Base-by-base conservation (phyloP, 23 tunicate species). In the Styela plicata region DNA sequence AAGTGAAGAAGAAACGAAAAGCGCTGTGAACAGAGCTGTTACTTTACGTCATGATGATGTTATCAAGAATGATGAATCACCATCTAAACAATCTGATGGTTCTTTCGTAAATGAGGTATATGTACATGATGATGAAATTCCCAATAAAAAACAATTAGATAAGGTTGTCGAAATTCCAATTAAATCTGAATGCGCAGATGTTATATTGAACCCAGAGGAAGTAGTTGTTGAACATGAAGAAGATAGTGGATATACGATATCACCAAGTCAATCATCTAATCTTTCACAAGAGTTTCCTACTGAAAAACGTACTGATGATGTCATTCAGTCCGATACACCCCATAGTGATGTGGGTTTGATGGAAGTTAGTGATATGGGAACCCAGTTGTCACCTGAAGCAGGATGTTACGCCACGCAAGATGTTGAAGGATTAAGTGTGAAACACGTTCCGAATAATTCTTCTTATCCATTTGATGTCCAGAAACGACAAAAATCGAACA, bases 341-440 rank as follows among this genome's bases (percentile, higher is more conserved):
- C 20, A 5, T 32, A 44, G 13, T 44, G 57, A 44, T 13, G 57
- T 44, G 13, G 17, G 77, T 29, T 86, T 79, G 28, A 68, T 79
- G 74, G 84, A 86, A 37, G 89, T 86, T 29, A 52, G 66, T 24
- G 89, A 86, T 30, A 76, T 78, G 79, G 89, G 84, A 1, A 86
- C 89, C 19, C 89, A 86, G 53, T 64, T 86, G 66, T 31, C 79
- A 30, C 64, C 89, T 2, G 36, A 69, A 32, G 52, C 65, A 19
- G 81, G 81, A 24, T 44, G 64, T 57, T 76, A 76, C 64, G 81
- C 81, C 25, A 76, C 81, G 30, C 81, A 76, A 26, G 64, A 20
- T 10, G 31, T 44, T 21, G 81, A 44, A 0, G 81, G 81, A 44
- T 13, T 57, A 22, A 27, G 24, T 44, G 31, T 13, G 16, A n/a